Conservation (phyloP, 2,113 vertebrate genomes). For the Poecile atricapillus region DNA sequence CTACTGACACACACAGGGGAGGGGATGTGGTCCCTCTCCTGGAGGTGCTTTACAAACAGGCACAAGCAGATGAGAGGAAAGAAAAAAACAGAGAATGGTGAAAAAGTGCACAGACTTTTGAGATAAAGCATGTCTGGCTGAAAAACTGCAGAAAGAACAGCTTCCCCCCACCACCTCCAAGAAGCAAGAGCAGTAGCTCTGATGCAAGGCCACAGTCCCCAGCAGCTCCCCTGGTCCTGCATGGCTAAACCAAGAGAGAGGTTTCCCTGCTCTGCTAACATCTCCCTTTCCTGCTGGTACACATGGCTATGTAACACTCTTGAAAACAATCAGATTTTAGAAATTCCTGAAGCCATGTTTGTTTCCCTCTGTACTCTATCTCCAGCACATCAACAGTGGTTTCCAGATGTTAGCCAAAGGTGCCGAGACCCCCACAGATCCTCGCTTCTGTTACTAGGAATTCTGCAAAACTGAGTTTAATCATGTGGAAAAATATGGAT, state of each 20-base stretch:
- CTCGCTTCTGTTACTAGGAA: neutral
- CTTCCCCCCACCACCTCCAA: neutral
- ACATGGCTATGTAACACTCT: accelerated
- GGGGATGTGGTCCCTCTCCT: accelerated
- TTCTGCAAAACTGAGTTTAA: neutral
- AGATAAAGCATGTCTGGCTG: neutral
- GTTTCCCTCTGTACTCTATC: too few species aligned
- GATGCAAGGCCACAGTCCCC: neutral
- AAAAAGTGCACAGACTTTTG: neutral
- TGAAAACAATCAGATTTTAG: neutral
- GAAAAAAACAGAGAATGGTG: neutral
- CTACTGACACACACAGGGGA: accelerated
- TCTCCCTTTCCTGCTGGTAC: neutral
- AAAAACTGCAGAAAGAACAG: neutral
- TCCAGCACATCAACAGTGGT: neutral
- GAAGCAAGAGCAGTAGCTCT: neutral
- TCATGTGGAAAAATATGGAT: neutral
- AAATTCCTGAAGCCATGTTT: neutral
- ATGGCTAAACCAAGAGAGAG: neutral
- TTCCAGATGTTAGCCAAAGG: neutral
- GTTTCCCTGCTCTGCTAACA: too few species aligned
- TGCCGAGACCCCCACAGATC: neutral
- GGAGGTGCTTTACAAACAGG: neutral
- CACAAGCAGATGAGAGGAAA: neutral
- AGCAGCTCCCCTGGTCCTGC: neutral